These are phyloP conservation scores for Acleris literana DNA, from an alignment of 2,888 invertebrate species.

Conservation along the genomic window DNA sequence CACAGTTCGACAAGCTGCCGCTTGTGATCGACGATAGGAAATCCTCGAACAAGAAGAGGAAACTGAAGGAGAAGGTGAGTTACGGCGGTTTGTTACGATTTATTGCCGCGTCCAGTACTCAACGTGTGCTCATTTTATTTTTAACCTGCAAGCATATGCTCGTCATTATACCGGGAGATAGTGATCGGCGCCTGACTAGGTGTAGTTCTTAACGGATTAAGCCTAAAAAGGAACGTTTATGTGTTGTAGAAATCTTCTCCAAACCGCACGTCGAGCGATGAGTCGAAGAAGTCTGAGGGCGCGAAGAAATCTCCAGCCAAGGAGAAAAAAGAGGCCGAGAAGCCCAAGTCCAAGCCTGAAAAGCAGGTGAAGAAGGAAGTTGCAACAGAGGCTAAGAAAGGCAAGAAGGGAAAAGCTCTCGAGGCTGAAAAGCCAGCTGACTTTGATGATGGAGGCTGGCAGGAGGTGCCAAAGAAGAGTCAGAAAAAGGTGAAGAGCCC, in stretches of 20 bases:
- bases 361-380: constrained; percentile 73
- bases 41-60: constrained; percentile 86
- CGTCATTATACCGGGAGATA: constrained; percentile 53
- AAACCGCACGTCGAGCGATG: constrained; percentile 84
- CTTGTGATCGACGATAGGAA: constrained; percentile 86
- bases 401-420: constrained; percentile 83
- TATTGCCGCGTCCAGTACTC: constrained; percentile 32
- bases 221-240: constrained; percentile 25
- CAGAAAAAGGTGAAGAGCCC: constrained; percentile 87
- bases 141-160: constrained; percentile 76
- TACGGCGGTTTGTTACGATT: constrained; percentile 48
- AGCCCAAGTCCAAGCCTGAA: constrained; percentile 73
- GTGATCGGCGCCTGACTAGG: constrained; percentile 39
- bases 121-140: constrained; percentile 77
- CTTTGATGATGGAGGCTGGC: constrained; percentile 90
- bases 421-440: constrained; percentile 87
- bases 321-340: constrained; percentile 82
- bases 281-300: constrained; percentile 83
- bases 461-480: constrained; percentile 86
- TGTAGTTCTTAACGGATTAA: constrained; percentile 13
- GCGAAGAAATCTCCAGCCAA: constrained; percentile 83
- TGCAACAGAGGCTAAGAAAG: constrained; percentile 75
- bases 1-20: constrained; percentile 89
- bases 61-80: constrained; percentile 88
- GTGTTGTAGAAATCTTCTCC: constrained; percentile 83